A percentile compares a stretch with the other conserved stretches of the same genome.
These are phyloP conservation scores for Pristis pectinata DNA, from an alignment of 2,797 vertebrate species.

Conservation along the genomic window DNA sequence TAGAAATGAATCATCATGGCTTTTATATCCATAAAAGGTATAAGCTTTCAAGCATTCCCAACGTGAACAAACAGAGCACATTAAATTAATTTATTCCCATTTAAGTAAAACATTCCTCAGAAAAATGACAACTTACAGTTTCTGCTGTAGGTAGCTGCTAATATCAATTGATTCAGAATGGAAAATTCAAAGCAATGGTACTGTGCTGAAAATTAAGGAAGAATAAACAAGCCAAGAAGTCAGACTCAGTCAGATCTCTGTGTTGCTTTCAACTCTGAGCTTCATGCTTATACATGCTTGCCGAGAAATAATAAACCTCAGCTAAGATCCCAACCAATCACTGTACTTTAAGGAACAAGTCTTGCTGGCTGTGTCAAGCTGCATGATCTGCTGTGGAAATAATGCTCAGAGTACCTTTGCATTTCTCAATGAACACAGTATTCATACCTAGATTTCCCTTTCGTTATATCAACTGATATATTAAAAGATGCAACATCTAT, in stretches of 20 bases:
- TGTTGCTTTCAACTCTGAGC: constrained; percentile 52
- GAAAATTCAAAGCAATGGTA: constrained; percentile 56
- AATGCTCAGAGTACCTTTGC: constrained; percentile 50
- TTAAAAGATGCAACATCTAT: background rate
- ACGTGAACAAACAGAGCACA: background rate
- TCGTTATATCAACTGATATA: background rate
- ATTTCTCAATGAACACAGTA: background rate
- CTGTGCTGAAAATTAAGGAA: constrained; percentile 49
- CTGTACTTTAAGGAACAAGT: constrained; percentile 59
- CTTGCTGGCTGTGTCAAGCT: constrained; percentile 58
- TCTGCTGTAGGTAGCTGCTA: background rate
- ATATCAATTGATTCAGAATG: constrained; percentile 41
- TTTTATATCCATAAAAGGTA: background rate
- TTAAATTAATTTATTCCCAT: background rate
- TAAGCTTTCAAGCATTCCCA: background rate
- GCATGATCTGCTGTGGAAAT: constrained; percentile 50
- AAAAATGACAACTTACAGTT: constrained; percentile 19
- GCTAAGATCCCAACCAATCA: constrained; percentile 55
- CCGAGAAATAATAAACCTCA: constrained; percentile 61
- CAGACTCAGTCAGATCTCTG: constrained; percentile 60
- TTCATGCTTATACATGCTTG: constrained; percentile 54
- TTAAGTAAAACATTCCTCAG: background rate
- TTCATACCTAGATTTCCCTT: background rate
- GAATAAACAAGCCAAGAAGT: constrained; percentile 49
- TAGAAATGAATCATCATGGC: background rate